These are phyloP conservation scores for Lissocephala sabroskyi DNA, from an alignment of 2,888 invertebrate genomes.

Conservation along the genomic window DNA sequence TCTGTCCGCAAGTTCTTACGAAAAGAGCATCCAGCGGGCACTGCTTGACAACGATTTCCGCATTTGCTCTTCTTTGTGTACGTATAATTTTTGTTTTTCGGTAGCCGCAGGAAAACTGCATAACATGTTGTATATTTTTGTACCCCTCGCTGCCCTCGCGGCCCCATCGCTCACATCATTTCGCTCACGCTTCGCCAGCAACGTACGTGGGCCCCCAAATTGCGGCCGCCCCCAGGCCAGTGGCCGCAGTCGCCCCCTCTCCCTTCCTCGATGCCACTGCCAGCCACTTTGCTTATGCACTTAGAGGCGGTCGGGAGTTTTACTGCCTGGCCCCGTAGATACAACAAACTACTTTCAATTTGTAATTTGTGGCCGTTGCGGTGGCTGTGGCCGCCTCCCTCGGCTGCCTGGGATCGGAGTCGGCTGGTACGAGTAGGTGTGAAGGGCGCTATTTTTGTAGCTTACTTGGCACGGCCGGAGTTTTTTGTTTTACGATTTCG, in stretches of 20 bases:
- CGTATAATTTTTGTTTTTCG: slow-evolving; percentile 31
- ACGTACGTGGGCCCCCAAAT: slow-evolving; percentile 19
- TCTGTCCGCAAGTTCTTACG: too few relatives aligned
- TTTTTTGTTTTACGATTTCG: slow-evolving; percentile 11
- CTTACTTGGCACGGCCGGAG: not conserved
- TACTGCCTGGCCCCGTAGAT: slow-evolving; percentile 30
- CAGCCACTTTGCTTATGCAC: slow-evolving; percentile 59
- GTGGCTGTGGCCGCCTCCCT: slow-evolving; percentile 4
- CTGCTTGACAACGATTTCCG: too few relatives aligned
- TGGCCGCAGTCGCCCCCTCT: slow-evolving; percentile 11
- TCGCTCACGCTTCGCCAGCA: too few relatives aligned
- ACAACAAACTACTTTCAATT: slow-evolving; percentile 65
- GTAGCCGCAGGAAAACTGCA: slow-evolving; percentile 62
- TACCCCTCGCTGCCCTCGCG: too few relatives aligned
- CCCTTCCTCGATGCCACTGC: too few relatives aligned
- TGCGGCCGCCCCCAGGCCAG: slow-evolving; percentile 6
- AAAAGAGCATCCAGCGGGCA: too few relatives aligned
- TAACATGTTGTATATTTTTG: slow-evolving; percentile 35
- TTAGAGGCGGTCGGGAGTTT: slow-evolving; percentile 22
- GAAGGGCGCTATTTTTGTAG: slow-evolving; percentile 30
- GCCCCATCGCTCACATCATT: too few relatives aligned
- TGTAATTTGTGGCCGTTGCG: slow-evolving; percentile 50
- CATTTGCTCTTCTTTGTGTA: slow-evolving; percentile 3
- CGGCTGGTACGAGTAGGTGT: slow-evolving; percentile 16
- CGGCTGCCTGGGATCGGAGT: not conserved